Percentiles rank a stretch among this genome's conserved stretches.
Evolutionary conservation across 1,140 invertebrate species (phyloP).

Genomic region (Drosophila bocqueti): DNA sequence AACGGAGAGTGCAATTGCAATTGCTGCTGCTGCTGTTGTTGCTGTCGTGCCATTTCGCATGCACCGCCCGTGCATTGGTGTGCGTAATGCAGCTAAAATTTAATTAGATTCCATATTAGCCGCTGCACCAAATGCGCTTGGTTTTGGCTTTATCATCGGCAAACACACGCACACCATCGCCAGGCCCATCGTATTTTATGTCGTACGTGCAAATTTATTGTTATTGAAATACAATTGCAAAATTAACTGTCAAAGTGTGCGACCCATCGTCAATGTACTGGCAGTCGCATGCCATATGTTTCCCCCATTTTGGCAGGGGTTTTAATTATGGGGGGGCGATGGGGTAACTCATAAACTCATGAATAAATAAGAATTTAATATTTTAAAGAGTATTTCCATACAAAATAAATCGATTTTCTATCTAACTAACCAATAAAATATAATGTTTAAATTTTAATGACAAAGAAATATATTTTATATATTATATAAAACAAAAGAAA

Average conservation of each 20-base stretch:
- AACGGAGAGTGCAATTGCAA: constrained; percentile 58
- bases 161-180: constrained; percentile 9
- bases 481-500: too few relatives aligned
- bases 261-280: constrained; percentile 68
- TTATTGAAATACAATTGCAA: constrained; percentile 85
- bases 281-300: constrained; percentile 67
- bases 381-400: not conserved
- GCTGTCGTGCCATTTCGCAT: constrained; percentile 33
- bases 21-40: constrained; percentile 16
- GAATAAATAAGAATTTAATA: not conserved
- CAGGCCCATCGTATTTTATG: constrained; percentile 60
- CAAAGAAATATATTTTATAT: too few relatives aligned
- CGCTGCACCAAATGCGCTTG: constrained; percentile 63
- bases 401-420: too few relatives aligned
- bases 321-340: not conserved
- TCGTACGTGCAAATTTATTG: constrained; percentile 79
- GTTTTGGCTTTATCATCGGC: constrained; percentile 38
- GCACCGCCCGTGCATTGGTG: constrained; percentile 19
- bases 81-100: constrained; percentile 71
- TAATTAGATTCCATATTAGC: constrained; percentile 78
- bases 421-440: too few relatives aligned
- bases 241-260: constrained; percentile 85
- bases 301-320: not conserved
- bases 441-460: too few relatives aligned
- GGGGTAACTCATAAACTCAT: not conserved